A percentile compares a stretch with the other conserved stretches of the same genome.
Conservation (phyloP, 2,888 invertebrate genomes). For the Pyrochroa serraticornis region DNA sequence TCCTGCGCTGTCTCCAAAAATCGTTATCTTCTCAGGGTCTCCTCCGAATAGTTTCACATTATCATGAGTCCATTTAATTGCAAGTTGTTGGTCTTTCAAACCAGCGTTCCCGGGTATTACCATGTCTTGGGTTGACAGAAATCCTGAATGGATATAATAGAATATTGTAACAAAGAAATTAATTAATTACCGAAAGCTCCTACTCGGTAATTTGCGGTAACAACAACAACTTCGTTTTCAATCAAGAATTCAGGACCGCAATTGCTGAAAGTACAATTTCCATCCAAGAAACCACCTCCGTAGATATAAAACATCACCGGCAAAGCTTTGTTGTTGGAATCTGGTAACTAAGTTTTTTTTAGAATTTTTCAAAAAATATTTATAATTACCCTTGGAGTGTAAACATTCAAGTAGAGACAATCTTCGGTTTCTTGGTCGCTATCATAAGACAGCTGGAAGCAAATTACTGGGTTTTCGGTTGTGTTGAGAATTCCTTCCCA, state of each 20-base stretch:
- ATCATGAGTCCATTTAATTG: slow-evolving; percentile 25
- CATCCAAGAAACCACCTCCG: slow-evolving; percentile 21
- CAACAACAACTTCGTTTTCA: slow-evolving; percentile 37
- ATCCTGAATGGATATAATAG: slow-evolving; percentile 26
- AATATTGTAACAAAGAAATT: not conserved
- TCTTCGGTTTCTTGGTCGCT: slow-evolving; percentile 4
- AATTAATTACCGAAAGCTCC: slow-evolving; percentile 38
- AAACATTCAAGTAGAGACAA: slow-evolving; percentile 11
- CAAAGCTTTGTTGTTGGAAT: not conserved
- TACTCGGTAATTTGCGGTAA: slow-evolving; percentile 39
- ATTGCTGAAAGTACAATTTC: slow-evolving; percentile 1
- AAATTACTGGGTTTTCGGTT: not conserved
- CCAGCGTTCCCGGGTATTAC: slow-evolving; percentile 36
- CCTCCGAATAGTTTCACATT: slow-evolving; percentile 33
- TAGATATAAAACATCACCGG: slow-evolving; percentile 24
- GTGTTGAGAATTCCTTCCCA: slow-evolving; percentile 4
- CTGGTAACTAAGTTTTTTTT: too few relatives aligned
- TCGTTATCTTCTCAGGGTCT: slow-evolving; percentile 29
- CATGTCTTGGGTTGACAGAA: slow-evolving; percentile 37
- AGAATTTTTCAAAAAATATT: too few relatives aligned
- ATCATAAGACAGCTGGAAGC: not conserved
- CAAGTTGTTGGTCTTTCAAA: slow-evolving; percentile 30
- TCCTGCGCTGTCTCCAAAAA: slow-evolving; percentile 35
- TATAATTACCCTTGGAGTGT: not conserved
- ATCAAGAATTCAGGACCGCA: slow-evolving; percentile 37